Conservation (phyloP, 53 echinoderm and acorn worm species). For the Astropecten irregularis region DNA sequence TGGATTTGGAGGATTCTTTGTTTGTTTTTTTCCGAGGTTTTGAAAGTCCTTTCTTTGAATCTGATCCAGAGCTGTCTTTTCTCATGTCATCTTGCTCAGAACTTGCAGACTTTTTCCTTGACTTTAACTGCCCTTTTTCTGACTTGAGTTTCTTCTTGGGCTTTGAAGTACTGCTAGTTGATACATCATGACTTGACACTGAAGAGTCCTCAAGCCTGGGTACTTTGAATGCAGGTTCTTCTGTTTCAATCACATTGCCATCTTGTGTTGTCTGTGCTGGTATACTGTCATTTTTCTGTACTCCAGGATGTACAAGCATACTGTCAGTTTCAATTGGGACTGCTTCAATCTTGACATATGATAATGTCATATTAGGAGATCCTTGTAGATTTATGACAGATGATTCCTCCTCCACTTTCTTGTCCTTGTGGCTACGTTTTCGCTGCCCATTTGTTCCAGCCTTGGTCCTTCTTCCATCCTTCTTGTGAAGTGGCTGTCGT, state of each 20-base stretch:
- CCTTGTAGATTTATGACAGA: neutral
- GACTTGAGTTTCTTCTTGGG: constrained; percentile 33
- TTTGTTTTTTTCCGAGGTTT: neutral
- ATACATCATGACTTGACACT: neutral
- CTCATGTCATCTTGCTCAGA: neutral
- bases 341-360: neutral
- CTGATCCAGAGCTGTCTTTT: neutral
- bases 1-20: neutral
- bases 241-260: neutral
- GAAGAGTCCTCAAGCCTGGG: neutral
- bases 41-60: too few species aligned
- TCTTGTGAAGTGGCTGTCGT: constrained; percentile 90
- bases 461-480: constrained; percentile 59
- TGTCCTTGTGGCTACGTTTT: constrained; percentile 16
- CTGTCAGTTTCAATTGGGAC: neutral
- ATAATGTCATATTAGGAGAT: neutral
- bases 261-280: neutral
- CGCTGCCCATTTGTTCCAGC: constrained; percentile 40
- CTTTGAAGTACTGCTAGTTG: constrained; percentile 39
- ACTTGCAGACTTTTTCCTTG: constrained; percentile 16
- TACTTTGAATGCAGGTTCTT: constrained; percentile 25
- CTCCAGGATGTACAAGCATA: neutral
- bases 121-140: constrained; percentile 4
- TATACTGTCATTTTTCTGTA: neutral
- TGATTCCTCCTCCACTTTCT: constrained; percentile 12